Evolutionary conservation across 1,140 invertebrate genomes (phyloP).

Genomic region (Drosophila pachea): DNA sequence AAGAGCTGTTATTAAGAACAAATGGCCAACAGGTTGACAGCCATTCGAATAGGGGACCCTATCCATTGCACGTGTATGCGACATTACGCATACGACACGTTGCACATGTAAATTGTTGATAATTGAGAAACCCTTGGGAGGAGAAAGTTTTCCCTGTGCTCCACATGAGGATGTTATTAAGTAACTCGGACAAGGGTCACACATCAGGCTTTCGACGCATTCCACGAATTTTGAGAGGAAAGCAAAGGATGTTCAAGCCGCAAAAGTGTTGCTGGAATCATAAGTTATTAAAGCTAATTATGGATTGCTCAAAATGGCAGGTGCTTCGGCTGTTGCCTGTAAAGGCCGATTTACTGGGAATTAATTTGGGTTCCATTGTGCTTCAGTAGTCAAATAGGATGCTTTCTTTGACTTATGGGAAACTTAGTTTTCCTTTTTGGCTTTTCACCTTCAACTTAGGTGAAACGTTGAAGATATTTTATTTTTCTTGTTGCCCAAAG

Average conservation of each 20-base stretch:
- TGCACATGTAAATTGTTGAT: neutral
- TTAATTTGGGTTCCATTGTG: constrained; percentile 7
- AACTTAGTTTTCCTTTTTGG: no score
- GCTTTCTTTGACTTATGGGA: constrained; percentile 10
- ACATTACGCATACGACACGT: constrained; percentile 17
- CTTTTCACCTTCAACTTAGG: neutral
- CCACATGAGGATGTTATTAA: no score
- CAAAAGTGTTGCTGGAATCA: neutral
- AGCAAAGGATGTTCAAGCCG: no score
- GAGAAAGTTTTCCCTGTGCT: neutral
- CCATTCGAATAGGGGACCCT: no score
- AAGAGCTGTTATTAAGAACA: neutral
- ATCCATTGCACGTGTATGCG: neutral
- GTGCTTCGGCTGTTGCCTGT: constrained; percentile 3
- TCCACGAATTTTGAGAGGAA: no score
- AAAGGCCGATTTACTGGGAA: neutral
- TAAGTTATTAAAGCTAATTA: neutral
- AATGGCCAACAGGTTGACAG: neutral
- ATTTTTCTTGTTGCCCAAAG: neutral
- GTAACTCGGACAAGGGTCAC: no score
- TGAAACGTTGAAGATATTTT: constrained; percentile 21
- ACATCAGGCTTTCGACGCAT: no score
- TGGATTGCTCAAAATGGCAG: neutral
- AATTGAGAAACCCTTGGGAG: constrained; percentile 1
- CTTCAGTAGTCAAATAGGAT: constrained; percentile 13